Conservation (phyloP, 2,888 invertebrate genomes). For the Perizoma affinitatum region DNA sequence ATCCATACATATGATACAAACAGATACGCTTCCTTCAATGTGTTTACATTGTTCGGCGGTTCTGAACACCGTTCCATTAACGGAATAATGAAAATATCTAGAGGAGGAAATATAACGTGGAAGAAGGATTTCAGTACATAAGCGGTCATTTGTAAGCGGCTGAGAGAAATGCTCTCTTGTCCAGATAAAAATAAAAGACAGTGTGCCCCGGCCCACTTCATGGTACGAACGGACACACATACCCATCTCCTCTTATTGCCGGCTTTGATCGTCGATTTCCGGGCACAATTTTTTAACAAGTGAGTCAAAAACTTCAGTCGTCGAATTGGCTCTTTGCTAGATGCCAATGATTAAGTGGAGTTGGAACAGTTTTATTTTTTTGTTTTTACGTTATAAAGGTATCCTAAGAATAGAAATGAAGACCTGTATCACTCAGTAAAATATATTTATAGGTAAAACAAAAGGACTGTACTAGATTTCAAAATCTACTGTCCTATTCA, state of each 20-base stretch:
- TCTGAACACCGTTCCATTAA: constrained; percentile 74
- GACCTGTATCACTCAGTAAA: not conserved
- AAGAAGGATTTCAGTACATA: constrained; percentile 73
- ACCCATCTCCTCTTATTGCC: constrained; percentile 33
- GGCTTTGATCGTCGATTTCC: constrained; percentile 40
- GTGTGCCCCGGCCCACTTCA: constrained; percentile 44
- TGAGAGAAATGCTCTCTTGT: constrained; percentile 76
- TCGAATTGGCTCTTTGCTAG: constrained; percentile 24
- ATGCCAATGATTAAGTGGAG: constrained; percentile 20
- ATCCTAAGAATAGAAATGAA: not conserved
- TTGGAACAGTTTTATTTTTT: not conserved
- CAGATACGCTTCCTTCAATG: constrained; percentile 50
- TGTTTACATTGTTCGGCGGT: constrained; percentile 68
- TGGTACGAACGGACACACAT: constrained; percentile 25
- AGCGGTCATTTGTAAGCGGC: constrained; percentile 79
- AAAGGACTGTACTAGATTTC: not conserved
- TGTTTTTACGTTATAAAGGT: not conserved
- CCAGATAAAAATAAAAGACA: constrained; percentile 75
- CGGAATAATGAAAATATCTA: constrained; percentile 74
- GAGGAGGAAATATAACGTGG: constrained; percentile 72
- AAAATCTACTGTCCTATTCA: too few relatives aligned
- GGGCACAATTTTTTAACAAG: constrained; percentile 38
- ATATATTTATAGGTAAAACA: not conserved
- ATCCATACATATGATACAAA: constrained; percentile 26
- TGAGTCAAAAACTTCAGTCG: constrained; percentile 31